Evolutionary conservation across 2,797 vertebrate genomes (phyloP), one percentile per base, ranked within the genome.

Genomic region (Miichthys miiuy): DNA sequence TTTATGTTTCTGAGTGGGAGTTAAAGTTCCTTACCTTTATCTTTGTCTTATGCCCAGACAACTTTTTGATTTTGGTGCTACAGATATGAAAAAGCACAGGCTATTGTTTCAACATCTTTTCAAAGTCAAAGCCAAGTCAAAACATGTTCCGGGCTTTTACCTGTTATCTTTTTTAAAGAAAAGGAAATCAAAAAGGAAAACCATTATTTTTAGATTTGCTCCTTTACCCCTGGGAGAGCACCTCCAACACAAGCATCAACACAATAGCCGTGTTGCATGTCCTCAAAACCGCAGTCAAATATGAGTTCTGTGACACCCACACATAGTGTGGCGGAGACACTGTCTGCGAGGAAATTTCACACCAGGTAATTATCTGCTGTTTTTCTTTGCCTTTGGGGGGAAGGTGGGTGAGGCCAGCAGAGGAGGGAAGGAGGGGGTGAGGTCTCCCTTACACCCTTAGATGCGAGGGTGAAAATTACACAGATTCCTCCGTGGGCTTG

Each of bases 311-410:
- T 79, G 82, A 90, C 90, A 86, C 87, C 83, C 83, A 80, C 87
- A 64, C 78, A 62, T 83, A 38, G 21, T 63, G 75, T 63, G 72
- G 75, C 9, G 8, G 63, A 75, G 65, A 69, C 72, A 69, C 72
- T 27, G 42, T 68, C 82, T 81, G 76, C 6, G 60, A 83, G 77
- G 78, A 91, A 90, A 91, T 92, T 91, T 94, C 90, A 89, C 92
- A 91, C 88, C 58, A 86, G 86, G 89, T 94, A 94, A 94, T 94
- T 92, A 93, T 92, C 87, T 85, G 71, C 84, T 69, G 85, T 88
- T 91, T 92, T 72, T 83, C 83, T 70, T 86, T 80, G 86, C 82
- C 84, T 87, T 90, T 84, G 72, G 87, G 90, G 82, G n/a, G 44
- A 64, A 64, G 56, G 84, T 81, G 77, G 83, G 79, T 3, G 38